These are phyloP conservation scores for Anthoscopus minutus DNA, from an alignment of 2,113 vertebrate genomes.

Conservation along the genomic window DNA sequence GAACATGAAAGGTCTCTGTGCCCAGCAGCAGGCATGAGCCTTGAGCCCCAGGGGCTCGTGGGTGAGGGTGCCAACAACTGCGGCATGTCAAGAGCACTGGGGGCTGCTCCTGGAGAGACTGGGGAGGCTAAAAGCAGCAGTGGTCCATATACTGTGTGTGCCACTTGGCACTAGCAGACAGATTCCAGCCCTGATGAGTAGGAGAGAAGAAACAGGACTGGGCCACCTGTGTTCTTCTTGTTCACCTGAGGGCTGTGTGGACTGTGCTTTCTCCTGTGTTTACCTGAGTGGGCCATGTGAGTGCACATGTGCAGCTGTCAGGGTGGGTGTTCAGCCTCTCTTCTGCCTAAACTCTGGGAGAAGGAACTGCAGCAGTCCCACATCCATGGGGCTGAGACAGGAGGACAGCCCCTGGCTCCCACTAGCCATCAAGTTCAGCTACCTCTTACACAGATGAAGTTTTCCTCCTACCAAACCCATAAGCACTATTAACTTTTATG, in stretches of 20 bases:
- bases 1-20: neutral
- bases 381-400: neutral
- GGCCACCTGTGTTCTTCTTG: neutral
- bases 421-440: neutral
- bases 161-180: neutral
- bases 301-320: neutral
- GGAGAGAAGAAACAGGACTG: neutral
- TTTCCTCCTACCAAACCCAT: neutral
- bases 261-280: neutral
- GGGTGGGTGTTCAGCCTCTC: neutral
- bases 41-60: fast-evolving
- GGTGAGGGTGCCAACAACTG: neutral
- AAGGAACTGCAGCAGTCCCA: neutral
- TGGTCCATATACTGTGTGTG: neutral
- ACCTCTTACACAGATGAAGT: neutral
- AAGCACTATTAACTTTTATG: neutral
- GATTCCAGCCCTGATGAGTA: neutral
- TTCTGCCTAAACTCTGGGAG: neutral
- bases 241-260: neutral
- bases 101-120: neutral
- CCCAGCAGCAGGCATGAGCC: neutral
- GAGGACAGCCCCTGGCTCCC: neutral
- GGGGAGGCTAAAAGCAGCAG: neutral
- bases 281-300: neutral
- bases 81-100: neutral